Evolutionary conservation across 2,113 vertebrate species (phyloP), one percentile per base, ranked within the genome.

Genomic region (Callorhinus ursinus): DNA sequence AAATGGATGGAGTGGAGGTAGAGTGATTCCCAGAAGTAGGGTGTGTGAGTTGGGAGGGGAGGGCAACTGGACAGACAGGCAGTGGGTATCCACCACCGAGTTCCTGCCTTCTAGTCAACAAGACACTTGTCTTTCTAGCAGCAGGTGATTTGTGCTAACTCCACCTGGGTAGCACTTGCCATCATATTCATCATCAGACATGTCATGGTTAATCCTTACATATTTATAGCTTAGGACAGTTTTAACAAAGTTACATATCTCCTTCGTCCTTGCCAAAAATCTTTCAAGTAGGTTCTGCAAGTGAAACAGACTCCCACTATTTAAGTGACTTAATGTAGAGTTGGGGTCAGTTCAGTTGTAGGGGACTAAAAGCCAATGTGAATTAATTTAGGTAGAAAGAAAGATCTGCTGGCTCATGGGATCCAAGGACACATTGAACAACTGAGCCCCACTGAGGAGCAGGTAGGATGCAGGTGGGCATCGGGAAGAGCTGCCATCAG

Each of bases 381-480:
- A 95, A 71, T 31, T 72, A 22, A 57, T 95, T 88, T 92, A 89
- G 83, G 16, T 79, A 53, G 86, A 84, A 90, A 94, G 69, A 71
- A 92, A 21, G 61, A 31, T 95, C 93, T 95, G 55, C 88, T 77
- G 90, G 81, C 51, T 93, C 46, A 14, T 63, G 57, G 90, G 61
- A 90, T 74, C 92, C 51, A 42, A 88, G 36, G 89, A 74, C 36
- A n/a, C 83, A 51, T 61, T 9, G 39, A 94, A 87, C n/a, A 33
- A 59, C 39, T 19, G 24, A 93, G 76, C 13, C 14, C 6, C 11
- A 39, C 53, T 15, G 2, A 83, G 69, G 80, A 61, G 85, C 69
- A 76, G 74, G 13, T 1, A 10, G 19, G 90, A 59, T 74, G 36
- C 80, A 77, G 80, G 59, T 77, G 87, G 93, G 72, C 59, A 26